phyloP scores from a whole-genome alignment of 2,113 vertebrate genomes.

The Boulengeromyrus knoepffleri region DNA sequence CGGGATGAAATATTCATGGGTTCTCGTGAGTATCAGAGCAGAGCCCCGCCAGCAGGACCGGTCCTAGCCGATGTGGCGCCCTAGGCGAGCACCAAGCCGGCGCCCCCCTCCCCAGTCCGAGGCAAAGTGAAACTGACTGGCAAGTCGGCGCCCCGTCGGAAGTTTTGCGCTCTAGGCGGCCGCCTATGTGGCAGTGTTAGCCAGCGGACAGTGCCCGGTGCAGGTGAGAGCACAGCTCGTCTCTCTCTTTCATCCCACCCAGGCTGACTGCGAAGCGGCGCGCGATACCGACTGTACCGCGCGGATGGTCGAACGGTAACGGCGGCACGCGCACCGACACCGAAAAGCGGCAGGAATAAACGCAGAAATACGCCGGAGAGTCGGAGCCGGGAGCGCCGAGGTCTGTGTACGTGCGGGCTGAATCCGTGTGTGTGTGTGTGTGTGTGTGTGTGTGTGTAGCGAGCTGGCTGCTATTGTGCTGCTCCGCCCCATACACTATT shows the following conservation, averaged over 20 bases:
- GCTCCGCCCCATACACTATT: slow-evolving; percentile 13
- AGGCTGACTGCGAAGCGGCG: neutral
- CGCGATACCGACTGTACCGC: neutral
- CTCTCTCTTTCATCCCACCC: neutral
- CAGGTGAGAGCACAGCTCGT: neutral
- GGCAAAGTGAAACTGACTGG: neutral
- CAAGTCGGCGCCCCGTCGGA: neutral
- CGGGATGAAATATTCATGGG: neutral
- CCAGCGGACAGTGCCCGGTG: neutral
- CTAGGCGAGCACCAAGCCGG: neutral
- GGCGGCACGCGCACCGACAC: neutral
- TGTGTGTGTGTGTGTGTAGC: slow-evolving; percentile 27
- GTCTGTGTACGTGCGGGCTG: neutral
- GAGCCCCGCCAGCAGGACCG: neutral
- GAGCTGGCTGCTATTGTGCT: slow-evolving; percentile 37
- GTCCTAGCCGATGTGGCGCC: neutral
- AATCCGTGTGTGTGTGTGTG: neutral
- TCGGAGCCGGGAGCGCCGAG: no score
- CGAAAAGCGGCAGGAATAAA: neutral
- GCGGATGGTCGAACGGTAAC: neutral
- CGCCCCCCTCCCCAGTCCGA: neutral
- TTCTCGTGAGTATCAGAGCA: neutral
- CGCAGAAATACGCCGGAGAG: no score
- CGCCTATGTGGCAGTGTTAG: neutral
- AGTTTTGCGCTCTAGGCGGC: neutral